Conservation (phyloP, 2,888 invertebrate genomes). For the Pyrgus malvae region DNA sequence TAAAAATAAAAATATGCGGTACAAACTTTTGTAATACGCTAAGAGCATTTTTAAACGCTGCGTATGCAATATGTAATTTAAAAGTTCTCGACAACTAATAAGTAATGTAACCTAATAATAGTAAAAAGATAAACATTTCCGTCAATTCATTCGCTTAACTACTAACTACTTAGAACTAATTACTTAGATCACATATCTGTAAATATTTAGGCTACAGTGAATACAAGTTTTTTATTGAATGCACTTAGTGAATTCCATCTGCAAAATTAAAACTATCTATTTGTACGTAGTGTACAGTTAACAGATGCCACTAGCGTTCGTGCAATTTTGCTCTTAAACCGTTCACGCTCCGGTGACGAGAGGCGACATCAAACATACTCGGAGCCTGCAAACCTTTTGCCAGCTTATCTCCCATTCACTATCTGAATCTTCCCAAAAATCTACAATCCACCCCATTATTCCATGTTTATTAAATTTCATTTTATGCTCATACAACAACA, state of each 20-base stretch:
- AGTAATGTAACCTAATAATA: too few species aligned
- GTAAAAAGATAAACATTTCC: too few species aligned
- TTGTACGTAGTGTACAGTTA: slow-evolving; percentile 66
- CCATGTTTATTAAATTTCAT: slow-evolving; percentile 81
- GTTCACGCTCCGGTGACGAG: slow-evolving; percentile 76
- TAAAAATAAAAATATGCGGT: too few species aligned
- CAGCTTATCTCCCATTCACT: slow-evolving; percentile 79
- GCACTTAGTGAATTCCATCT: slow-evolving; percentile 65
- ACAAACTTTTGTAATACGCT: too few species aligned
- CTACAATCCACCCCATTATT: slow-evolving; percentile 70
- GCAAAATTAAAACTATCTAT: slow-evolving; percentile 78
- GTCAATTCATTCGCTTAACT: slow-evolving; percentile 10
- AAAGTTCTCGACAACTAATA: too few species aligned
- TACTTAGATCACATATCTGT: slow-evolving; percentile 31
- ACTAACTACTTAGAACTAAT: slow-evolving; percentile 20
- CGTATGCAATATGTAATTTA: too few species aligned
- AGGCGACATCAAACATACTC: slow-evolving; percentile 80
- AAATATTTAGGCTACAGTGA: slow-evolving; percentile 24
- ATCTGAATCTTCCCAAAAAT: slow-evolving; percentile 71
- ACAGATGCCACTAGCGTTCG: slow-evolving; percentile 75
- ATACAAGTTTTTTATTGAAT: slow-evolving; percentile 38
- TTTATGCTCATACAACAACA: slow-evolving; percentile 81
- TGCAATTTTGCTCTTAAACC: slow-evolving; percentile 77
- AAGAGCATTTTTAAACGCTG: too few species aligned
- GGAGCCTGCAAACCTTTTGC: slow-evolving; percentile 75